These are phyloP conservation scores for Brachypodius melanocephalos DNA, from an alignment of 2,113 vertebrate species.

Conservation along the genomic window DNA sequence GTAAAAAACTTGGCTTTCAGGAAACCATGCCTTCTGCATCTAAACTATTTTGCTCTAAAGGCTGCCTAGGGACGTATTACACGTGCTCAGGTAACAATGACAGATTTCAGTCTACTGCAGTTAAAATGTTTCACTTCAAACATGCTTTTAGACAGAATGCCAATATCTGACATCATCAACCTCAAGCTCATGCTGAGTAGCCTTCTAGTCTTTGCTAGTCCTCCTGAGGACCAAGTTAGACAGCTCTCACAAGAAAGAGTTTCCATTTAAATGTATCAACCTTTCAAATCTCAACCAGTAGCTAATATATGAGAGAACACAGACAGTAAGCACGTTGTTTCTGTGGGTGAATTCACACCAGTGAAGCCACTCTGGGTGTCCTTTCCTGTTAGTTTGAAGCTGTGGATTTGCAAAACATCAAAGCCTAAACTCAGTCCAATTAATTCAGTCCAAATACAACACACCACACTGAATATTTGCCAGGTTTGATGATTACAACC, in stretches of 20 bases:
- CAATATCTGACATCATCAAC: conserved; percentile 24
- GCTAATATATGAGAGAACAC: background rate
- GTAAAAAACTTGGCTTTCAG: background rate
- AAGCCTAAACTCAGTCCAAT: background rate
- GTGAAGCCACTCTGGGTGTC: background rate
- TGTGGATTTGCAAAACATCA: background rate
- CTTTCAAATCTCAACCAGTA: background rate
- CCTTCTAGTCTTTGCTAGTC: background rate
- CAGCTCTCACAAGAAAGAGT: background rate
- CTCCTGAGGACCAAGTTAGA: background rate
- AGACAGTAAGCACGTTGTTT: background rate
- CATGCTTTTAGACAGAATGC: conserved; percentile 8
- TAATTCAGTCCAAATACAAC: background rate
- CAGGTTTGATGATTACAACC: background rate
- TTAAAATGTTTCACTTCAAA: conserved; percentile 28
- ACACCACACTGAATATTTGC: background rate
- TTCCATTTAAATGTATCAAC: background rate
- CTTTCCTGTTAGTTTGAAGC: background rate
- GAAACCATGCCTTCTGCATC: background rate
- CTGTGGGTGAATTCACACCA: background rate
- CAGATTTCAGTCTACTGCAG: background rate
- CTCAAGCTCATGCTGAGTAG: background rate
- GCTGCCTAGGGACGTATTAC: background rate
- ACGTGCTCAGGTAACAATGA: conserved; percentile 27
- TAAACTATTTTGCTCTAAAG: background rate